A percentile compares a stretch with the other conserved stretches of the same genome.
phyloP scores from a whole-genome alignment of 1,140 invertebrate species.

The Schlechtendalia chinensis region DNA sequence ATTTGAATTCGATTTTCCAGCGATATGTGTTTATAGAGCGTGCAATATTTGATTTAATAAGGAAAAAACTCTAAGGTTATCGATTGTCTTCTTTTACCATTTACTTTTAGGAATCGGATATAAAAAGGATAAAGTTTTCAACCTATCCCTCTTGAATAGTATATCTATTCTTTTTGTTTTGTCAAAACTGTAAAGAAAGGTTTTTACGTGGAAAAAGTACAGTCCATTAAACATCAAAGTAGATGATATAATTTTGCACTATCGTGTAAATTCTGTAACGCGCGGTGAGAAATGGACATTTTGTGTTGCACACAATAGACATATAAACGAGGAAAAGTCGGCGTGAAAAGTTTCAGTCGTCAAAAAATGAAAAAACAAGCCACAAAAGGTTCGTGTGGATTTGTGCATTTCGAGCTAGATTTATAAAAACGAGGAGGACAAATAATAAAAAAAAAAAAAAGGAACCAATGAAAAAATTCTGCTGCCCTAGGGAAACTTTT shows the following conservation, averaged over 20 bases:
- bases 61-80: no score
- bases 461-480: conserved; percentile 21
- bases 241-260: conserved; percentile 23
- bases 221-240: conserved; percentile 27
- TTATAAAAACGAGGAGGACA: conserved; percentile 17
- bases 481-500: conserved; percentile 30
- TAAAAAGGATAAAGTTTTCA: conserved; percentile 5
- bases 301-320: conserved; percentile 18
- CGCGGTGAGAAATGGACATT: background rate
- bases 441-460: conserved; percentile 13
- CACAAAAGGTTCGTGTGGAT: conserved; percentile 15
- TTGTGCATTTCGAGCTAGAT: conserved; percentile 35
- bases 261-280: conserved; percentile 10
- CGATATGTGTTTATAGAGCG: no score
- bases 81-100: background rate
- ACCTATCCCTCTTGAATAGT: background rate
- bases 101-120: background rate
- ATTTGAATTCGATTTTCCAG: no score
- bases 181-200: background rate
- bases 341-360: conserved; percentile 37
- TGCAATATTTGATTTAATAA: background rate
- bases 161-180: conserved; percentile 18
- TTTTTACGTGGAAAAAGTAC: background rate
- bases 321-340: conserved; percentile 11
- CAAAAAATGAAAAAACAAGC: conserved; percentile 27